Evolutionary conservation across 2,888 invertebrate species (phyloP).

Genomic region (Lymantria monacha): DNA sequence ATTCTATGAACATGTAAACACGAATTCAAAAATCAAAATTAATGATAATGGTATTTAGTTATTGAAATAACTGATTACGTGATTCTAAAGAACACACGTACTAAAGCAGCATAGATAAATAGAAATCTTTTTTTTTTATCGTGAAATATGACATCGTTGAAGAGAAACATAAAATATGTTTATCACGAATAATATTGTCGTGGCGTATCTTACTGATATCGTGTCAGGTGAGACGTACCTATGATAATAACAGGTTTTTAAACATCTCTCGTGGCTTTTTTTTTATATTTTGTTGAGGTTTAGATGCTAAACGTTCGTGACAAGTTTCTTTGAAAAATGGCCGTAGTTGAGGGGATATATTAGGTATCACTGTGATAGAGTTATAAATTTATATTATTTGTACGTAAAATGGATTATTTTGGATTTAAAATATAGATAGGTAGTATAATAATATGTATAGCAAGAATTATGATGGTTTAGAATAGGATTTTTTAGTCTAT

Average conservation of each 20-base stretch:
- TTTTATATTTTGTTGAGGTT: conserved; percentile 1
- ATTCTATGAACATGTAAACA: no score
- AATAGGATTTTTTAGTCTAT: no score
- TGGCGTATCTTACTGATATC: conserved; percentile 41
- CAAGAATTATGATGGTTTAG: no score
- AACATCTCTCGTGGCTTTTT: not conserved
- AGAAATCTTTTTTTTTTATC: conserved; percentile 6
- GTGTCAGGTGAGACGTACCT: conserved; percentile 46
- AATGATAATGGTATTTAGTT: no score
- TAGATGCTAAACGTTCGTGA: not conserved
- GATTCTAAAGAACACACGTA: no score
- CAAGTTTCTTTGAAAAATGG: not conserved
- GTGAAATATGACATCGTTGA: conserved; percentile 8
- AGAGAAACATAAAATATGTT: conserved; percentile 21
- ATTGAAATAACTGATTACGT: no score
- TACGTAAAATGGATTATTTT: no score
- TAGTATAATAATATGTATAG: no score
- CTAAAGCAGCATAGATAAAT: not conserved
- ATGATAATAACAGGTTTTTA: conserved; percentile 15
- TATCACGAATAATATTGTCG: conserved; percentile 40
- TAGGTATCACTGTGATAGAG: not conserved
- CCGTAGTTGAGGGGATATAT: not conserved
- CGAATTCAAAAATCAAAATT: no score
- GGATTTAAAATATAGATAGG: no score
- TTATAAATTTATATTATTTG: no score